A percentile compares a stretch with the other conserved stretches of the same genome.
Evolutionary conservation across 2,797 vertebrate genomes (phyloP).

Genomic region (Trachurus trachurus): DNA sequence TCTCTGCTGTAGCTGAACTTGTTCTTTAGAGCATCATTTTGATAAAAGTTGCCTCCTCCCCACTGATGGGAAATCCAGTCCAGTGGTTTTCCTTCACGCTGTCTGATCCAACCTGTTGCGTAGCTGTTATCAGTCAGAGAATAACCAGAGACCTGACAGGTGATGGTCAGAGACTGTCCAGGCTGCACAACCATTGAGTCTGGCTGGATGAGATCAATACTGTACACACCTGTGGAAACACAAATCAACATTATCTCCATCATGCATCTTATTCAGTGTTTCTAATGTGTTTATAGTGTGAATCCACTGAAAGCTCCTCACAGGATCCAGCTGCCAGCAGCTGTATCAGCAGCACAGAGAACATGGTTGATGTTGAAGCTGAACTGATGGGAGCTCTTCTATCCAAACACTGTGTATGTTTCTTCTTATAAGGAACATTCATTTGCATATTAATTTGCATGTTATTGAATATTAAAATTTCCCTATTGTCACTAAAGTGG

Average conservation of each 20-base stretch:
- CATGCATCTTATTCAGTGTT: too few species aligned
- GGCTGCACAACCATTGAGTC: too few species aligned
- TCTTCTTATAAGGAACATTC: not conserved
- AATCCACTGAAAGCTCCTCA: too few species aligned
- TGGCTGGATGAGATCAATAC: too few species aligned
- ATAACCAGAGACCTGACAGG: too few species aligned
- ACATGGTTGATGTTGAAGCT: constrained; percentile 9
- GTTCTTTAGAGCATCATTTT: constrained; percentile 15
- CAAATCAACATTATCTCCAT: not conserved
- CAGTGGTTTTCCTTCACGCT: constrained; percentile 22
- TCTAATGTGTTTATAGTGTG: too few species aligned
- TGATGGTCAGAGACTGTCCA: too few species aligned
- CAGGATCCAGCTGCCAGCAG: too few species aligned
- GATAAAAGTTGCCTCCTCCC: not conserved
- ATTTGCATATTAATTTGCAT: too few species aligned
- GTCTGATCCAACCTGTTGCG: constrained; percentile 15
- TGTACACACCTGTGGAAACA: not conserved
- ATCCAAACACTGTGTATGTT: not conserved
- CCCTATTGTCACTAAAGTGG: too few species aligned
- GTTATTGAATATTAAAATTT: too few species aligned
- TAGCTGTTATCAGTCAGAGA: too few species aligned
- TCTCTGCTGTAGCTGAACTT: constrained; percentile 23
- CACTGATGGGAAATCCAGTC: constrained; percentile 7
- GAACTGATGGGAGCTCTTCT: not conserved
- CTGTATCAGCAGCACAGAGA: not conserved